A percentile compares a stretch with the other conserved stretches of the same genome.
These are phyloP conservation scores for Ochotona princeps DNA, from an alignment of 2,113 vertebrate species.

Conservation along the genomic window DNA sequence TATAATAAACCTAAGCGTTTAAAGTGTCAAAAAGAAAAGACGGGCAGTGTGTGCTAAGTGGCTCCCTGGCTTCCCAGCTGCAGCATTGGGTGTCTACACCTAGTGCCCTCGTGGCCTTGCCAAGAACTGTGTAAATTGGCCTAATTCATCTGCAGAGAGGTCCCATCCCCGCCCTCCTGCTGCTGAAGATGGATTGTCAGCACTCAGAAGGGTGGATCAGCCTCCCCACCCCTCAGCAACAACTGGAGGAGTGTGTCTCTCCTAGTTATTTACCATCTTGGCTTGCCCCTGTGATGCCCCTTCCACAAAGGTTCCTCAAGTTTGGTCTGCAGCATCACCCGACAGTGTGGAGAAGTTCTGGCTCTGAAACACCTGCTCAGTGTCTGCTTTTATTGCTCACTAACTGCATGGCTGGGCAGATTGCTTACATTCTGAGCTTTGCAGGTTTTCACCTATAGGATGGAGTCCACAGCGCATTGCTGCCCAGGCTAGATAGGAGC, in stretches of 20 bases:
- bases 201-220: neutral
- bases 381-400: neutral
- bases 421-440: neutral
- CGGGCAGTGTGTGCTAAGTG: neutral
- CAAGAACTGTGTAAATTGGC: neutral
- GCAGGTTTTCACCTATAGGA: neutral
- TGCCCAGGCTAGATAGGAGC: neutral
- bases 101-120: neutral
- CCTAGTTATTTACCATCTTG: neutral
- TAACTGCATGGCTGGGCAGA: fast-evolving
- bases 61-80: neutral
- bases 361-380: neutral
- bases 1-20: slow-evolving; percentile 36
- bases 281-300: no score
- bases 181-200: neutral
- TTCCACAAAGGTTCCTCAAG: neutral
- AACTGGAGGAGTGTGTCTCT: neutral
- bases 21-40: slow-evolving; percentile 7
- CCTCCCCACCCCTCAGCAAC: neutral
- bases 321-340: neutral
- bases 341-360: fast-evolving
- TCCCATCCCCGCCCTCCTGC: neutral
- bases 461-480: neutral
- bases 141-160: neutral
- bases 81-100: fast-evolving